Base-by-base conservation (phyloP, 2,797 vertebrate genomes). In the Sebastes steindachneri region DNA sequence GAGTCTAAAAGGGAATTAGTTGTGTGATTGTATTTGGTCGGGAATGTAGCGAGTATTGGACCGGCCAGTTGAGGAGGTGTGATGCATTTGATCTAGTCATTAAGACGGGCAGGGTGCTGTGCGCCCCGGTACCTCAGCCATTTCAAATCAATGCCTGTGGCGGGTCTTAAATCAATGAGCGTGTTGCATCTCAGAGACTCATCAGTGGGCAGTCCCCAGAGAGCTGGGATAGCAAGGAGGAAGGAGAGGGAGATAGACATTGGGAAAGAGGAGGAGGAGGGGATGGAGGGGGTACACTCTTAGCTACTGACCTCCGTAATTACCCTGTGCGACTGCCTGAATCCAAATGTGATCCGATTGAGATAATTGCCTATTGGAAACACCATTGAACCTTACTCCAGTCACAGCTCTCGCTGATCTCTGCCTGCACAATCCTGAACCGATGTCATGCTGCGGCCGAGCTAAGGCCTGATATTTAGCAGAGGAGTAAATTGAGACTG, bases 41-140 rank as follows among this genome's bases (percentile, higher is more conserved):
- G 84, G 81, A 90, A 84, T 75, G 74, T 67, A 59, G 80, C 88
- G 78, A 45, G 86, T 86, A 86, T 86, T 77, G 86, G 84, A 82
- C 12, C 26, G 55, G 77, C 79, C 68, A 48, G 86, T 74, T 74
- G 82, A 90, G 92, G 86, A 90, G 91, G 93, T 92, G 91, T 88
- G 89, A 94, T 92, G 94, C 91, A 92, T 95, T 93, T 95, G 94
- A 95, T 95, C 92, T 80, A 84, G 93, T 96, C 93, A 96, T 96
- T 95, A 95, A 86, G 81, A 81, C 73, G 41, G 90, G 90, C 88
- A 77, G 81, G 88, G 79, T 74, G 87, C 91, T 82, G 73, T 76
- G 91, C 53, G 78, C 91, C 51, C 67, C 83, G 91, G 77, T 93
- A 92, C 90, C 93, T 93, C 90, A 84, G 94, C 92, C 92, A 86